Percentiles rank a stretch among this genome's conserved stretches.
These are phyloP conservation scores for Polyergus mexicanus DNA, from an alignment of 1,140 invertebrate genomes.

Conservation along the genomic window DNA sequence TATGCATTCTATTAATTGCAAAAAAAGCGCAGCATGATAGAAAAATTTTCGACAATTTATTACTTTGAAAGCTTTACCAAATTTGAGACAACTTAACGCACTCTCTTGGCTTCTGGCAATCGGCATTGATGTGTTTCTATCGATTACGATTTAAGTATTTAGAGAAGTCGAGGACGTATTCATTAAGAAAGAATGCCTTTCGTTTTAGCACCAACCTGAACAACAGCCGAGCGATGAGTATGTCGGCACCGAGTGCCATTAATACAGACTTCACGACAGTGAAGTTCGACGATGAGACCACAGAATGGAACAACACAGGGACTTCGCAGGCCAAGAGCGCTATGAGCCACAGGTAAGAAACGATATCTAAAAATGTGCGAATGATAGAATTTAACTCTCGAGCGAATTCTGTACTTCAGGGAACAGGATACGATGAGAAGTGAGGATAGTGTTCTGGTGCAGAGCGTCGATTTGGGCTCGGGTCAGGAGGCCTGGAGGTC, in stretches of 20 bases:
- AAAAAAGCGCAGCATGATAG: constrained; percentile 13
- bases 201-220: constrained; percentile 88
- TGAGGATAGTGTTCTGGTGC: constrained; percentile 86
- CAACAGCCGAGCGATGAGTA: constrained; percentile 91
- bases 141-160: constrained; percentile 16
- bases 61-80: background rate
- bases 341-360: constrained; percentile 82
- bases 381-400: constrained; percentile 7
- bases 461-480: constrained; percentile 85
- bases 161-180: constrained; percentile 50
- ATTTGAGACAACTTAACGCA: constrained; percentile 4
- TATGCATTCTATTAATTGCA: constrained; percentile 13
- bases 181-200: constrained; percentile 1
- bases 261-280: constrained; percentile 92
- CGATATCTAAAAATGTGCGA: background rate
- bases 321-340: constrained; percentile 82
- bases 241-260: constrained; percentile 94
- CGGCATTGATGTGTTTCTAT: constrained; percentile 73
- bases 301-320: constrained; percentile 79
- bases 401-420: constrained; percentile 60
- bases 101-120: constrained; percentile 23
- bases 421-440: constrained; percentile 83
- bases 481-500: constrained; percentile 91
- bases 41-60: background rate
- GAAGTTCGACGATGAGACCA: constrained; percentile 88